Base-by-base conservation (phyloP, 2,797 vertebrate species). In the Trachops cirrhosus region DNA sequence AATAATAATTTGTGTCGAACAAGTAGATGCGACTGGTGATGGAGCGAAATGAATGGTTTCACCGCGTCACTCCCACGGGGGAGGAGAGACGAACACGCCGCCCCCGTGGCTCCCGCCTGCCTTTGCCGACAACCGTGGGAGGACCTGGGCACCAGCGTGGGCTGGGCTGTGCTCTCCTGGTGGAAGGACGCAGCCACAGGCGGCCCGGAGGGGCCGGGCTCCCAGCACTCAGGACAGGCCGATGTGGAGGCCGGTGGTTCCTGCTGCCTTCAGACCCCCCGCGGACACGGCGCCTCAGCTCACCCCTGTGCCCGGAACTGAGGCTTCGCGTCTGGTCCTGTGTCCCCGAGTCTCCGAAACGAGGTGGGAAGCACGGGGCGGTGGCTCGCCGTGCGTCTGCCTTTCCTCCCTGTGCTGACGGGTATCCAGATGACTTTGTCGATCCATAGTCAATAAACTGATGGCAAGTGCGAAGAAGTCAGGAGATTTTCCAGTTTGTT, bases 121-220 rank as follows among this genome's bases (percentile, higher is more conserved):
- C 9, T 11, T 5, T 19, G 1, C n/a, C 10, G 3, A 24, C 22
- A 10, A 0, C 32, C 14, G 9, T 11, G 10, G 3, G 5, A 3
- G 0, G 4, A 2, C 4, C 10, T 8, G 24, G 3, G 0, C 0
- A 32, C 44, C 9, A 1, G 39, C 3, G 2, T 10, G 21, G 15
- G 19, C 0, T 0, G 44, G 24, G 8, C 11, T 9, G 19, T 2
- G 9, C 3, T 3, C 62, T 24, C 3, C 15, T 24, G 10, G 46
- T 0, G 0, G 32, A 9, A 24, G 12, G 24, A 1, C 4, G 0
- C 3, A 1, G 4, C 10, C 0, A 0, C 21, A 1, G 16, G 2
- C 0, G 0, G 22, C 10, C 34, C 50, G 34, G 59, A 54, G 48
- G 41, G 44, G 71, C 44, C 29, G 29, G 71, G 71, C 41, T 46